Evolutionary conservation across 2,888 invertebrate genomes (phyloP), one percentile per base, ranked within the genome.

Genomic region (Scrobipalpa atriplicella): DNA sequence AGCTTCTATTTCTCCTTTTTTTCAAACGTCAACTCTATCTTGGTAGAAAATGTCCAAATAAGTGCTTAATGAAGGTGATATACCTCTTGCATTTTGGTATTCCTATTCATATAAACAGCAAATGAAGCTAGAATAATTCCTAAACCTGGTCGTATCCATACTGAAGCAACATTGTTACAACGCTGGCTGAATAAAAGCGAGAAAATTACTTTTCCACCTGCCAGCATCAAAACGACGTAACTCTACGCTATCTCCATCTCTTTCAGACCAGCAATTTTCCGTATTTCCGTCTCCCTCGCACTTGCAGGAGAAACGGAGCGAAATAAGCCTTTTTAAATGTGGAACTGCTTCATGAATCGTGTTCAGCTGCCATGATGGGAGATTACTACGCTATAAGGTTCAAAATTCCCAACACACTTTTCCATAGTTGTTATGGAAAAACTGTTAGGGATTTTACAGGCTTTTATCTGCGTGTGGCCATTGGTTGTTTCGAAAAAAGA

Each of bases 281-380:
- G 70, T 81, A 77, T 51, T 13, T 47, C 67, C 67, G 16, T 87
- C 88, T 71, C 81, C 63, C 29, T 86, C 76, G 16, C 77, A 69
- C 90, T 19, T 72, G 73, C 68, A 69, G 19, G 76, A 75, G 81
- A 85, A 84, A 76, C 68, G 71, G 71, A 75, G 90, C 92, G 92
- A 86, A 78, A 77, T 85, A 90, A 82, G 89, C 83, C 83, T 80
- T 86, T 93, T 87, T 81, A 76, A 71, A 72, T 77, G 75, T 76
- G 74, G 73, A 81, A 75, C 71, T 70, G 78, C 74, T 83, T 82
- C 81, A 82, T 86, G 87, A 87, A 90, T 89, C 85, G 87, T 88
- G 82, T 87, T 82, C 80, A 87, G 85, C 80, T 88, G 85, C 84
- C 92, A 93, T 93, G 90, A 93, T 93, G 87, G 93, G 92, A 90